Percentiles rank a stretch among this genome's conserved stretches.
These are phyloP conservation scores for Zaprionus bogoriensis DNA, from an alignment of 2,888 invertebrate species.

Conservation along the genomic window DNA sequence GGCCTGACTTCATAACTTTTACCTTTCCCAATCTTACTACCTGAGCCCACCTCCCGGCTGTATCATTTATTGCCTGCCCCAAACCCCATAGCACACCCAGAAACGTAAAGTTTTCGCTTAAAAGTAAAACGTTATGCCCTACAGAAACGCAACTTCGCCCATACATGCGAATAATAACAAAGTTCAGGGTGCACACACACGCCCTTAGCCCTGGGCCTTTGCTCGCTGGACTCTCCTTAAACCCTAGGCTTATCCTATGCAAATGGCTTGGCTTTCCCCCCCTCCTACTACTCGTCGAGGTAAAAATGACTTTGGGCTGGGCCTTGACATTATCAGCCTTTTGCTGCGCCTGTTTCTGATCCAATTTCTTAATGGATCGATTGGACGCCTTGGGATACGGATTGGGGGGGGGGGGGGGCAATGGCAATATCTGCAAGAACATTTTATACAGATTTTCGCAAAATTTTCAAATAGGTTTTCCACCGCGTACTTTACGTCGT, in stretches of 20 bases:
- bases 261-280: slow-evolving; percentile 27
- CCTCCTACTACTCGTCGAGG: not conserved
- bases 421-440: too few species aligned
- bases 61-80: not conserved
- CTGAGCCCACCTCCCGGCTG: too few species aligned
- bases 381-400: not conserved
- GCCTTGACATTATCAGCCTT: slow-evolving; percentile 57
- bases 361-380: slow-evolving; percentile 37
- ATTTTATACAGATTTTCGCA: slow-evolving; percentile 3
- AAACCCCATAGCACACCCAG: not conserved
- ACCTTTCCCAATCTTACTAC: not conserved
- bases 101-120: slow-evolving; percentile 35
- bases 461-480: slow-evolving; percentile 8
- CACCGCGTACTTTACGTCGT: slow-evolving; percentile 19
- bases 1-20: not conserved
- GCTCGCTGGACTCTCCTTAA: not conserved
- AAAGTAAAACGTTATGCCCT: slow-evolving; percentile 60
- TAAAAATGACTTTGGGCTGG: slow-evolving; percentile 1
- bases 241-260: slow-evolving; percentile 39
- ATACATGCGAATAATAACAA: slow-evolving; percentile 7
- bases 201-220: slow-evolving; percentile 29
- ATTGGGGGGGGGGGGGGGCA: too few species aligned
- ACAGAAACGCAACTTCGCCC: slow-evolving; percentile 40
- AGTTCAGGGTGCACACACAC: slow-evolving; percentile 43
- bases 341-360: slow-evolving; percentile 21